These are phyloP conservation scores for Chrysolina haemoptera DNA, from an alignment of 2,888 invertebrate genomes.

Conservation along the genomic window DNA sequence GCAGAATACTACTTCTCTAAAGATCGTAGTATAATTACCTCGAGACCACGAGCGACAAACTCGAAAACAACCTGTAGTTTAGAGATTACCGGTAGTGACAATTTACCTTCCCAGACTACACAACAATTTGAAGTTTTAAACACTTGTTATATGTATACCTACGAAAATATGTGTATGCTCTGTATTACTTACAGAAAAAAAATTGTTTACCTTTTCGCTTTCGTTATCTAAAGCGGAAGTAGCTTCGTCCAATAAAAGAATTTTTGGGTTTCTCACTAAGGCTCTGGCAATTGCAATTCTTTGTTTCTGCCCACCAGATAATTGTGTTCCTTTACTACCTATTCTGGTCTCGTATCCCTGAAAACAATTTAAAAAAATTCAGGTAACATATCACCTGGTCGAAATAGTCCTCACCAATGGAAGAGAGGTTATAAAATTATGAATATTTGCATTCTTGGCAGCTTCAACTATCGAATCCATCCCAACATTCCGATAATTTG, in stretches of 20 bases:
- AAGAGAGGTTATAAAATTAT: slow-evolving; percentile 83
- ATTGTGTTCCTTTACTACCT: slow-evolving; percentile 83
- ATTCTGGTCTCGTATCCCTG: slow-evolving; percentile 86
- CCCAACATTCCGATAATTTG: slow-evolving; percentile 76
- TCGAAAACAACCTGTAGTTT: no score
- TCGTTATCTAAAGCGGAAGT: slow-evolving; percentile 90
- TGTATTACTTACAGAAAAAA: not conserved
- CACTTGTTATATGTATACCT: no score
- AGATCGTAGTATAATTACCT: no score
- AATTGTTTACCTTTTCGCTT: slow-evolving; percentile 81
- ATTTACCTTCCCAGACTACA: no score
- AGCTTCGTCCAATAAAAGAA: slow-evolving; percentile 86
- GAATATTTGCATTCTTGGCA: slow-evolving; percentile 89
- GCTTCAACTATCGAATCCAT: slow-evolving; percentile 84
- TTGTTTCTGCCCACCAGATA: slow-evolving; percentile 90
- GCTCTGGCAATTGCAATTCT: slow-evolving; percentile 86
- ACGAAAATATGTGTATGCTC: no score
- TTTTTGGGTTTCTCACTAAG: slow-evolving; percentile 82
- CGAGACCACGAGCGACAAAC: no score
- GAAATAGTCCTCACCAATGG: slow-evolving; percentile 75
- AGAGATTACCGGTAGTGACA: no score
- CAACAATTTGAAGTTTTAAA: no score
- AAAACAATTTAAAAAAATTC: not conserved
- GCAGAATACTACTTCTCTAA: no score
- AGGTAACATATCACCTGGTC: slow-evolving; percentile 31